Evolutionary conservation across 2,888 invertebrate genomes (phyloP).

Genomic region (Lasioglossum vierecki): DNA sequence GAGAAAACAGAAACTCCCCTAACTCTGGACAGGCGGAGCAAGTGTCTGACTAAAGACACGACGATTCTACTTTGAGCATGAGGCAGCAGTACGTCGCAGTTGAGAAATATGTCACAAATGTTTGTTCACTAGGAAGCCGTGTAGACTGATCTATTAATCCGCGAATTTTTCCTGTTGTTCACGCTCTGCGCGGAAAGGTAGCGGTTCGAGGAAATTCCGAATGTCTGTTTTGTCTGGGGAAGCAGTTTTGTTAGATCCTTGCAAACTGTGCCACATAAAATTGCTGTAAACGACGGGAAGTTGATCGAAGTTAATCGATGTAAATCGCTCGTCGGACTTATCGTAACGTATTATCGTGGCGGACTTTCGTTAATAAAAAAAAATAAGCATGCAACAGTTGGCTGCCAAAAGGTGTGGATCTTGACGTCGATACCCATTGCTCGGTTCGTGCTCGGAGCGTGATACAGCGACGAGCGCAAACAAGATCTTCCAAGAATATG

Average conservation of each 20-base stretch:
- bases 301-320: not conserved
- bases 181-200: not conserved
- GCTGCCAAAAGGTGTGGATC: not conserved
- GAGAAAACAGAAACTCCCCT: not conserved
- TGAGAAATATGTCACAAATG: not conserved
- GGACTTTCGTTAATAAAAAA: slow-evolving; percentile 1
- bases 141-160: not conserved
- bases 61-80: slow-evolving; percentile 15
- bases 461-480: slow-evolving; percentile 37
- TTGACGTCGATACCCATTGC: slow-evolving; percentile 6
- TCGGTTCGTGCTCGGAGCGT: slow-evolving; percentile 41
- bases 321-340: slow-evolving; percentile 14
- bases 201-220: not conserved
- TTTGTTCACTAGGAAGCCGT: not conserved
- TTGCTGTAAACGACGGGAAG: not conserved
- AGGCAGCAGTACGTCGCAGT: not conserved
- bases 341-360: slow-evolving; percentile 19
- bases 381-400: not conserved
- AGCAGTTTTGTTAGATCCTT: not conserved
- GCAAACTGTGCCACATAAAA: not conserved
- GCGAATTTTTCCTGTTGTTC: not conserved
- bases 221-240: not conserved
- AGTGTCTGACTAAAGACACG: slow-evolving; percentile 20
- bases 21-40: not conserved
- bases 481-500: slow-evolving; percentile 42